phyloP scores from a whole-genome alignment of 2,797 vertebrate genomes.

The Premnoplex brunnescens region DNA sequence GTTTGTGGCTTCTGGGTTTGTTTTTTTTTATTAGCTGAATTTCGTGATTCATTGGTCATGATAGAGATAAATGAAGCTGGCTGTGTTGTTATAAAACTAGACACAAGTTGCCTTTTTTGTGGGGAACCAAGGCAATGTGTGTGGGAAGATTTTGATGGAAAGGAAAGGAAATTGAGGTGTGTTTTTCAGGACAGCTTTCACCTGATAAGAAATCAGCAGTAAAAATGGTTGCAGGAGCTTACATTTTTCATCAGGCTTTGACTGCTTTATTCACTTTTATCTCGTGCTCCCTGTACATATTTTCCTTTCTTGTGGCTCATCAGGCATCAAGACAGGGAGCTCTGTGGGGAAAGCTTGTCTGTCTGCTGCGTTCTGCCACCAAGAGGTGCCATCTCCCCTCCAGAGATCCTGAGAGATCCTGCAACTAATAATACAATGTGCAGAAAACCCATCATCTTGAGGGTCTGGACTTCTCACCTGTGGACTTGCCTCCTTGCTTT shows the following conservation, averaged over 20 bases:
- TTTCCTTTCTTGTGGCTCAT: neutral
- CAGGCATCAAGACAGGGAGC: neutral
- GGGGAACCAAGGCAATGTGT: neutral
- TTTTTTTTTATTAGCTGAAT: conserved; percentile 19
- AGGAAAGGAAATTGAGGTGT: neutral
- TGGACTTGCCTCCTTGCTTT: neutral
- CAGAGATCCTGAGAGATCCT: neutral
- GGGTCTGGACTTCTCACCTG: neutral
- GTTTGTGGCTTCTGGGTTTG: conserved; percentile 26
- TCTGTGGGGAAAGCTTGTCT: neutral
- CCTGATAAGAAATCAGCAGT: neutral
- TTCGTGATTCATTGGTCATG: conserved; percentile 1
- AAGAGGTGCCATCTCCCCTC: neutral
- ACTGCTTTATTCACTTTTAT: neutral
- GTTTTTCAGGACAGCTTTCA: neutral
- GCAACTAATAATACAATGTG: neutral
- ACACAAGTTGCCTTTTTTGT: neutral
- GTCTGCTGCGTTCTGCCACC: neutral
- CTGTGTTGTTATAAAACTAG: neutral
- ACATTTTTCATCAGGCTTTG: neutral
- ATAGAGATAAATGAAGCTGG: neutral
- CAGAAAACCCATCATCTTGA: neutral
- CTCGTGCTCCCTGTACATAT: neutral
- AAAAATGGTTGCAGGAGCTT: neutral
- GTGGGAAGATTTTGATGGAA: neutral